These are phyloP conservation scores for Dufourea novaeangliae DNA, from an alignment of 1,140 invertebrate genomes.

Conservation along the genomic window DNA sequence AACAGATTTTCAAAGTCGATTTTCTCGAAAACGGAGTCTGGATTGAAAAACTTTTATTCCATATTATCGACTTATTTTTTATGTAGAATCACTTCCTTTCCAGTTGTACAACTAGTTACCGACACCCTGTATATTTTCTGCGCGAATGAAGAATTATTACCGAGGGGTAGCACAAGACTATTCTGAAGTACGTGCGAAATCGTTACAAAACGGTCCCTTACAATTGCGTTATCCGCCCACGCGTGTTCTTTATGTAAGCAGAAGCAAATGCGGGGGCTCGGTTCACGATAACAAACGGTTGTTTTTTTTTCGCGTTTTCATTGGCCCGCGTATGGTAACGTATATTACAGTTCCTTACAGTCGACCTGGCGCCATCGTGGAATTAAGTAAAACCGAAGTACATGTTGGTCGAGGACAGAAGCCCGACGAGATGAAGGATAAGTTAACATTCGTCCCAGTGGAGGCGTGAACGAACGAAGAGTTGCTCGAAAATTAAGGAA, in stretches of 20 bases:
- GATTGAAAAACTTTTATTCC: too few relatives aligned
- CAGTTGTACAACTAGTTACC: too few relatives aligned
- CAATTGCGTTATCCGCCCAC: neutral
- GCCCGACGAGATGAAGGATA: slow-evolving; percentile 23
- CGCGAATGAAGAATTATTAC: neutral
- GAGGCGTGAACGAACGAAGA: neutral
- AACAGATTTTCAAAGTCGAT: too few relatives aligned
- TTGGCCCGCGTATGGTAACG: neutral
- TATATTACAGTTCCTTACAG: slow-evolving; percentile 16
- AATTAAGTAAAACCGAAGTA: slow-evolving; percentile 18
- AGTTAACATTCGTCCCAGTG: neutral
- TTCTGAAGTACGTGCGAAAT: neutral
- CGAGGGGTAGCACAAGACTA: too few relatives aligned
- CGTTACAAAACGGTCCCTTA: neutral
- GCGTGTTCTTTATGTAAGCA: neutral
- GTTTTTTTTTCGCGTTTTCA: slow-evolving; percentile 8
- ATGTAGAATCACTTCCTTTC: too few relatives aligned
- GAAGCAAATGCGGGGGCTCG: neutral
- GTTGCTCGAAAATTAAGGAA: slow-evolving; percentile 33
- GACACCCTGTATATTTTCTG: too few relatives aligned
- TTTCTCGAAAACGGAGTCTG: too few relatives aligned
- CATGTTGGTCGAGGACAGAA: neutral
- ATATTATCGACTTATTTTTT: too few relatives aligned
- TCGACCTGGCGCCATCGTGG: neutral
- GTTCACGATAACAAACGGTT: slow-evolving; percentile 12